phyloP scores from a whole-genome alignment of 1,140 invertebrate genomes.

The Drosophila azteca region DNA sequence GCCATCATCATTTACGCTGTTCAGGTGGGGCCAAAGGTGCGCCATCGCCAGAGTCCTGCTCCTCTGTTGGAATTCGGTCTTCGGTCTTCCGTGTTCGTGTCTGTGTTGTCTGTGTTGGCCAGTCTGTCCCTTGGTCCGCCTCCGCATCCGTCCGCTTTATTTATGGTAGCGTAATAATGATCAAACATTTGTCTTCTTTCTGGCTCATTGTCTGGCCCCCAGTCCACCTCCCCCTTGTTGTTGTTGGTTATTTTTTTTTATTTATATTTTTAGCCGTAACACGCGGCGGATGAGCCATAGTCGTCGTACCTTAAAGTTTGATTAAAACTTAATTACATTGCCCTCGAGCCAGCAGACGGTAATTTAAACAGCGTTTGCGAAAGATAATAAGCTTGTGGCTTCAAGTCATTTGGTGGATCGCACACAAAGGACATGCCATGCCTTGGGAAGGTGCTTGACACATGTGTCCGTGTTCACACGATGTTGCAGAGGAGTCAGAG shows the following conservation, averaged over 20 bases:
- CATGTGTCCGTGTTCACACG: slow-evolving; percentile 33
- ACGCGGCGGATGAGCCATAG: slow-evolving; percentile 58
- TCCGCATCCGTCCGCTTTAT: slow-evolving; percentile 43
- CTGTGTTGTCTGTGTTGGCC: slow-evolving; percentile 18
- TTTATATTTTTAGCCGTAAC: slow-evolving; percentile 40
- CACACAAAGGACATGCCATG: slow-evolving; percentile 11
- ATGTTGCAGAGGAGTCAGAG: background rate
- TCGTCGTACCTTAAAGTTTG: slow-evolving; percentile 60
- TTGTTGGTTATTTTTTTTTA: slow-evolving; percentile 42
- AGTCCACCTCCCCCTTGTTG: slow-evolving; percentile 24
- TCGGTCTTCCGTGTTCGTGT: slow-evolving; percentile 2
- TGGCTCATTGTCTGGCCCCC: background rate
- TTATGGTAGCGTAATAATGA: slow-evolving; percentile 79
- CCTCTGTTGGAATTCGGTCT: slow-evolving; percentile 38
- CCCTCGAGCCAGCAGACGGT: slow-evolving; percentile 20
- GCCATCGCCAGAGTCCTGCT: slow-evolving; percentile 17
- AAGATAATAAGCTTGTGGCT: slow-evolving; percentile 61
- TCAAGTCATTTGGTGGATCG: slow-evolving; percentile 28
- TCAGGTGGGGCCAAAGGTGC: slow-evolving; percentile 56
- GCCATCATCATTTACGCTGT: slow-evolving; percentile 40
- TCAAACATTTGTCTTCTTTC: slow-evolving; percentile 74
- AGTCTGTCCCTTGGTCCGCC: slow-evolving; percentile 56
- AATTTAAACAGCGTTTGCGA: slow-evolving; percentile 49
- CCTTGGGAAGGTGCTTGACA: slow-evolving; percentile 4
- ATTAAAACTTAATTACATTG: slow-evolving; percentile 71